These are phyloP conservation scores for Drosophila affinis DNA, from an alignment of 2,888 invertebrate species.

Conservation along the genomic window DNA sequence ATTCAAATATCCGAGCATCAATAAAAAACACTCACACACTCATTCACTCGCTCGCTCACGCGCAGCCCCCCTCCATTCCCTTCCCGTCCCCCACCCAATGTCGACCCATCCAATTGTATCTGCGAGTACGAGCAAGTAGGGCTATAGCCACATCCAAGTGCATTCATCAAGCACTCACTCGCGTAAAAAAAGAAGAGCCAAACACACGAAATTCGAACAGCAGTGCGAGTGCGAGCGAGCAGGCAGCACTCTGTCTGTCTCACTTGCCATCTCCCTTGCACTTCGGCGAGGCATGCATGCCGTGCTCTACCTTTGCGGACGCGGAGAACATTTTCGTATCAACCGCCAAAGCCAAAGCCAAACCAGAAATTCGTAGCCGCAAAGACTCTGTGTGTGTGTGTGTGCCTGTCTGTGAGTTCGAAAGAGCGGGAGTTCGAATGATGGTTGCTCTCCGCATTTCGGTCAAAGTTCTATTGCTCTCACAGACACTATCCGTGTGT, in stretches of 20 bases:
- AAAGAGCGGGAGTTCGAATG: constrained; percentile 68
- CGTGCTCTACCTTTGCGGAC: constrained; percentile 69
- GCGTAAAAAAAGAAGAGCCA: constrained; percentile 46
- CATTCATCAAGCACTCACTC: constrained; percentile 57
- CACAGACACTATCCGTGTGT: constrained; percentile 11
- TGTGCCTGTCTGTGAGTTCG: constrained; percentile 52
- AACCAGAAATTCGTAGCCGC: constrained; percentile 63
- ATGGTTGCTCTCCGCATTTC: constrained; percentile 17
- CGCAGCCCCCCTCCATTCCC: constrained; percentile 29
- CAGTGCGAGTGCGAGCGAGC: constrained; percentile 57
- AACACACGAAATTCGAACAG: constrained; percentile 50
- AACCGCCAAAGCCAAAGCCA: constrained; percentile 56
- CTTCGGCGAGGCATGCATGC: constrained; percentile 17
- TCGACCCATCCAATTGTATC: constrained; percentile 68
- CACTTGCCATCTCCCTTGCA: constrained; percentile 49
- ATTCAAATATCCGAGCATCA: constrained; percentile 84
- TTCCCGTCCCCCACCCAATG: not conserved
- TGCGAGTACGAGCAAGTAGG: constrained; percentile 69
- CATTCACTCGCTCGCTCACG: constrained; percentile 40
- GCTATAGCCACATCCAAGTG: constrained; percentile 64
- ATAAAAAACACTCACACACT: constrained; percentile 79
- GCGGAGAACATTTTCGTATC: constrained; percentile 51
- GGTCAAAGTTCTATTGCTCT: constrained; percentile 39
- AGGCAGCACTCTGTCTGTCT: constrained; percentile 46
- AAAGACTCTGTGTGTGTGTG: constrained; percentile 37